These are phyloP conservation scores for Drosophila ironensis DNA, from an alignment of 1,140 invertebrate species.

Conservation along the genomic window DNA sequence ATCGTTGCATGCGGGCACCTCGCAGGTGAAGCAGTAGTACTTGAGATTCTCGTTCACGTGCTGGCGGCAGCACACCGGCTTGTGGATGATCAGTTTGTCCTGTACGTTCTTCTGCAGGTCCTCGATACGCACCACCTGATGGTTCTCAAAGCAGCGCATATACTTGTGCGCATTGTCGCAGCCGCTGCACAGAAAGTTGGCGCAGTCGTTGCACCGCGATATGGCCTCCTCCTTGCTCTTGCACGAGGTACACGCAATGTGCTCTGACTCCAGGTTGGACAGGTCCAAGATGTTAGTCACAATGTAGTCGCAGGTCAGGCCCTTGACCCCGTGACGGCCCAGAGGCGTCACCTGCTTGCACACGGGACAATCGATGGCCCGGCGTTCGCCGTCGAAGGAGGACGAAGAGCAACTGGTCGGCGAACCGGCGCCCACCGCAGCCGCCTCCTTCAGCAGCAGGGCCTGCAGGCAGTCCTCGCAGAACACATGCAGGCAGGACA, in stretches of 20 bases:
- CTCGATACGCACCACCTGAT: slow-evolving; percentile 93
- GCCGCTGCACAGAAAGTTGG: slow-evolving; percentile 95
- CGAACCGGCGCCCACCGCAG: slow-evolving; percentile 45
- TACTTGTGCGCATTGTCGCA: slow-evolving; percentile 96
- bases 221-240: slow-evolving; percentile 95
- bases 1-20: slow-evolving; percentile 91
- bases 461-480: slow-evolving; percentile 94
- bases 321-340: slow-evolving; percentile 87
- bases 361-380: slow-evolving; percentile 85
- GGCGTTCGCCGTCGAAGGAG: slow-evolving; percentile 64
- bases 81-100: slow-evolving; percentile 89
- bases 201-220: slow-evolving; percentile 95
- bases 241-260: slow-evolving; percentile 92
- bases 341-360: slow-evolving; percentile 93
- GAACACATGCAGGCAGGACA: slow-evolving; percentile 96
- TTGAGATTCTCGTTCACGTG: slow-evolving; percentile 91
- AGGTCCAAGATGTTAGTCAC: slow-evolving; percentile 93
- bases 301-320: slow-evolving; percentile 91
- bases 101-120: slow-evolving; percentile 88
- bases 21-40: slow-evolving; percentile 91
- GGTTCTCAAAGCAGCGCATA: slow-evolving; percentile 97
- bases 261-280: slow-evolving; percentile 88
- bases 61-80: slow-evolving; percentile 89
- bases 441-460: slow-evolving; percentile 85
- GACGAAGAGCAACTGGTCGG: slow-evolving; percentile 79